phyloP scores from a whole-genome alignment of 1,140 invertebrate species.

The Orchestia grillus region DNA sequence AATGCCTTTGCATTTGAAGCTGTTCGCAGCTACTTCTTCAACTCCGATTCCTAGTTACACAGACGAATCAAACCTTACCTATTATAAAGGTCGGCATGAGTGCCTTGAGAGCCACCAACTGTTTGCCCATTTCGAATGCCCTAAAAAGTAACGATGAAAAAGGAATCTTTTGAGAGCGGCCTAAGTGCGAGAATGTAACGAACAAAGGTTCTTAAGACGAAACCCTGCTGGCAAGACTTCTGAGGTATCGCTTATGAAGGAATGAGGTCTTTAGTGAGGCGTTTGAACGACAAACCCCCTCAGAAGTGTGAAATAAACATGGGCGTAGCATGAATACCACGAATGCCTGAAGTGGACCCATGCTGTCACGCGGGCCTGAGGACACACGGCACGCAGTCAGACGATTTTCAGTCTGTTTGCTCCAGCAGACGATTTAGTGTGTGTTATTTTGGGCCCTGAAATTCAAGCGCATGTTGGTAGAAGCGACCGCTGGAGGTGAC shows the following conservation, averaged over 20 bases:
- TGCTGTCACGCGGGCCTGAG: neutral
- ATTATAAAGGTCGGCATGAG: neutral
- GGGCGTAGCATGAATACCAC: neutral
- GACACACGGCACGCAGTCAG: neutral
- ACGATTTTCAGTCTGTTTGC: neutral
- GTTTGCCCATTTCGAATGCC: neutral
- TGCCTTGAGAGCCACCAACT: neutral
- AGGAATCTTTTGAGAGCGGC: neutral
- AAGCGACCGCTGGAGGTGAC: neutral
- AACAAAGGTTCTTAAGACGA: slow-evolving; percentile 30
- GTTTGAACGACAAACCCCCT: neutral
- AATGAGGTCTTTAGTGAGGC: slow-evolving; percentile 4
- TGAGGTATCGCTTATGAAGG: slow-evolving; percentile 20
- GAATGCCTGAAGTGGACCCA: slow-evolving; percentile 17
- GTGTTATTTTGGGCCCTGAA: neutral
- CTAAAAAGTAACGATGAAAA: neutral
- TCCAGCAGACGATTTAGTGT: neutral
- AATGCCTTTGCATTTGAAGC: neutral
- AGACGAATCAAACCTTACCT: neutral
- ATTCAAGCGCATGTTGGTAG: neutral
- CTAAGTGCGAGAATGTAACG: slow-evolving; percentile 8
- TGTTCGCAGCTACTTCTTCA: neutral
- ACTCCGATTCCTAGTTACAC: neutral
- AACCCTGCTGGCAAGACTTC: slow-evolving; percentile 22
- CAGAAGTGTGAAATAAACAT: slow-evolving; percentile 31